phyloP scores from a whole-genome alignment of 1,140 invertebrate species.

The Papilio machaon region DNA sequence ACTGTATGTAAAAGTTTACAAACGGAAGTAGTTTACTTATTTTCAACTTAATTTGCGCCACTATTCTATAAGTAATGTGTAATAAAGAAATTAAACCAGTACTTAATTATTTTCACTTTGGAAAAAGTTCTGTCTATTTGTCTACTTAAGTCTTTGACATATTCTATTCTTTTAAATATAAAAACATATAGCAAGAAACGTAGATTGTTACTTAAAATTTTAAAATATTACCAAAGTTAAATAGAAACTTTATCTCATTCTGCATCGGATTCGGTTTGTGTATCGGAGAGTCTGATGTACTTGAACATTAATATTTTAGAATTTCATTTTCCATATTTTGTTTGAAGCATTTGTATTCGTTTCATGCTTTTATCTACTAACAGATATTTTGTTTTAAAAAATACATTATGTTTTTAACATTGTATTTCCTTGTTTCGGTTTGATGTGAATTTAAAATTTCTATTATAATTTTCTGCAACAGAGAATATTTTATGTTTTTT shows the following conservation, averaged over 20 bases:
- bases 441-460: too few relatives aligned
- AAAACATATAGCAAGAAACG: not conserved
- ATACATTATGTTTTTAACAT: not conserved
- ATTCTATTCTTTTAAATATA: not conserved
- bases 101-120: not conserved
- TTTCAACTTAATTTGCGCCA: too few relatives aligned
- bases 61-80: too few relatives aligned
- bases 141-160: not conserved
- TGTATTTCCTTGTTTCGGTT: not conserved
- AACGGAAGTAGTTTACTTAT: too few relatives aligned
- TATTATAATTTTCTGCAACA: too few relatives aligned
- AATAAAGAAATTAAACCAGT: too few relatives aligned
- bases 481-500: too few relatives aligned
- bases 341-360: not conserved
- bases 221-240: not conserved
- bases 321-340: slow-evolving; percentile 12
- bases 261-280: not conserved
- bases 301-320: not conserved
- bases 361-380: slow-evolving; percentile 9
- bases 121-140: not conserved
- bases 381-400: slow-evolving; percentile 7
- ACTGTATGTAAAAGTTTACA: not conserved
- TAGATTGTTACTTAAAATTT: not conserved
- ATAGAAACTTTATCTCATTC: not conserved
- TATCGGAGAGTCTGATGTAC: not conserved